These are phyloP conservation scores for Phoeniculus purpureus DNA, from an alignment of 2,797 vertebrate species.

Conservation along the genomic window DNA sequence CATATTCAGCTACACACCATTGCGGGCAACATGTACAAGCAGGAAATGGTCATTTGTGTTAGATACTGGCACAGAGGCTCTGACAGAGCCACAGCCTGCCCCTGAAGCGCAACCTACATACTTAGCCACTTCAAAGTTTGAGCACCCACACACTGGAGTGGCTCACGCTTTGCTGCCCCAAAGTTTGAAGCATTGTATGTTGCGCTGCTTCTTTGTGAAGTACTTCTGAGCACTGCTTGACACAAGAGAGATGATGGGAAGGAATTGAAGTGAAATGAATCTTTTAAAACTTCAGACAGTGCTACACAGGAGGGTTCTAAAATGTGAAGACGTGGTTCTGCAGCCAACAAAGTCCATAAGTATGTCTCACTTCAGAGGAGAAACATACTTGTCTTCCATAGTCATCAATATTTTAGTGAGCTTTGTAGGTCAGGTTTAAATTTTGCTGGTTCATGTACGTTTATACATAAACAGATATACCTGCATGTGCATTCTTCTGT, in stretches of 20 bases:
- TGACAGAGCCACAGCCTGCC: rapidly evolving
- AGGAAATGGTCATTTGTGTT: rapidly evolving
- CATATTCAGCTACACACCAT: rapidly evolving
- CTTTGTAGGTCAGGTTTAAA: not conserved
- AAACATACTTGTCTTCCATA: not conserved
- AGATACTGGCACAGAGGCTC: rapidly evolving
- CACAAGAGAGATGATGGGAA: rapidly evolving
- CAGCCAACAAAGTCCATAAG: not conserved
- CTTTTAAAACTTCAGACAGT: not conserved
- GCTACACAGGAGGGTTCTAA: rapidly evolving
- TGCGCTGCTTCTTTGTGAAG: not conserved
- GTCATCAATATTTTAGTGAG: not conserved
- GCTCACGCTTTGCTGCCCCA: not conserved
- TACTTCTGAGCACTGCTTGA: not conserved
- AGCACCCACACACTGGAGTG: too few relatives aligned
- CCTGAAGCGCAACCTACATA: not conserved
- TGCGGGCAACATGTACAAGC: rapidly evolving
- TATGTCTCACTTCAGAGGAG: not conserved
- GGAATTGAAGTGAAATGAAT: not conserved
- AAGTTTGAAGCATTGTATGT: not conserved
- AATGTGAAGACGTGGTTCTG: not conserved
- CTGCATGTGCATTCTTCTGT: not conserved
- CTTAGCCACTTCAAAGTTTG: too few relatives aligned
- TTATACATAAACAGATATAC: not conserved
- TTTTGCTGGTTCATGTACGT: not conserved